A percentile compares a stretch with the other conserved stretches of the same genome.
These are phyloP conservation scores for Choristoneura fumiferana DNA, from an alignment of 1,140 invertebrate genomes.

Conservation along the genomic window DNA sequence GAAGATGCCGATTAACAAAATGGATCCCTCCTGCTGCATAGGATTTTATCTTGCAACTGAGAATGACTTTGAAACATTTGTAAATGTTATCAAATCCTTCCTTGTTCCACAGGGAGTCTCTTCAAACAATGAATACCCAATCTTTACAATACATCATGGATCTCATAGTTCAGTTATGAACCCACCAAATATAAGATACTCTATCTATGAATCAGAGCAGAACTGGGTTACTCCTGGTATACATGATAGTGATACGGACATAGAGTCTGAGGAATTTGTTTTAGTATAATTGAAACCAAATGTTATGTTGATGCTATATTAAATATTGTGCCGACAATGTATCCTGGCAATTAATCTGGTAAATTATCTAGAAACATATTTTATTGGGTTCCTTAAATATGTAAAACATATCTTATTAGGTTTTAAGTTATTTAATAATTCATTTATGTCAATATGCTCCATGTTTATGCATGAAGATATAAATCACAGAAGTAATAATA, in stretches of 20 bases:
- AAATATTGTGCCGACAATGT: too few relatives aligned
- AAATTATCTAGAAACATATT: conserved; percentile 2
- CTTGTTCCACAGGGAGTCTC: conserved; percentile 80
- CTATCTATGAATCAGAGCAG: conserved; percentile 78
- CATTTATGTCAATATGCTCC: background rate
- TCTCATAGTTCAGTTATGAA: conserved; percentile 81
- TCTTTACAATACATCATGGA: conserved; percentile 89
- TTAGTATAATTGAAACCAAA: conserved; percentile 67
- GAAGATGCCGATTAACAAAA: conserved; percentile 91
- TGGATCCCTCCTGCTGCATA: conserved; percentile 96
- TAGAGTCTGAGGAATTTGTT: conserved; percentile 87
- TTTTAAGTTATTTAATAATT: conserved; percentile 17
- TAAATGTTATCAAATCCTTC: conserved; percentile 82
- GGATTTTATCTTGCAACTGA: conserved; percentile 92
- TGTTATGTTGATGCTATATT: background rate
- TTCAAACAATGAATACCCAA: conserved; percentile 85
- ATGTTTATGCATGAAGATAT: too few relatives aligned
- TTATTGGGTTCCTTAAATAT: conserved; percentile 10
- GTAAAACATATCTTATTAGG: background rate
- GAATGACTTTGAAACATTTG: conserved; percentile 88
- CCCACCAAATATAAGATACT: conserved; percentile 73
- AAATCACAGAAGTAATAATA: too few relatives aligned
- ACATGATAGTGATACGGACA: conserved; percentile 81
- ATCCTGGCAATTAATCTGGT: conserved; percentile 11
- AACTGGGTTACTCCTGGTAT: conserved; percentile 71